Conservation (phyloP, 2,113 vertebrate genomes). For the Carassius gibelio region DNA sequence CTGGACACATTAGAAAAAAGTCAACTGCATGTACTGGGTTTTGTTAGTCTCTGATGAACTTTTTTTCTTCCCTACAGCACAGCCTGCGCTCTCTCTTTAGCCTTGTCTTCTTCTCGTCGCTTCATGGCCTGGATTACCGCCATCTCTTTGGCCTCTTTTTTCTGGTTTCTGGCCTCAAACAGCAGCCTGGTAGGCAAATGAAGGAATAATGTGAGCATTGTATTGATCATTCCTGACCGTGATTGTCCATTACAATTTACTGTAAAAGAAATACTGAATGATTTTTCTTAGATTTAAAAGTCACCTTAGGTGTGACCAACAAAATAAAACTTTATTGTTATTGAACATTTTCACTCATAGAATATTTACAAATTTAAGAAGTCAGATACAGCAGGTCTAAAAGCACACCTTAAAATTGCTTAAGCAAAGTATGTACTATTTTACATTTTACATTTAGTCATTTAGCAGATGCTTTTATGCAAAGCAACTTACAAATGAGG, state of each 20-base stretch:
- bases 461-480: too few species aligned
- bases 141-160: constrained; percentile 95
- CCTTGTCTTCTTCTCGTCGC: constrained; percentile 73
- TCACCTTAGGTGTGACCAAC: too few species aligned
- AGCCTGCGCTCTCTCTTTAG: constrained; percentile 68
- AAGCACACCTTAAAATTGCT: too few species aligned
- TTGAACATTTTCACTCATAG: too few species aligned
- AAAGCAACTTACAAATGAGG: too few species aligned
- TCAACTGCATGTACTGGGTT: constrained; percentile 7
- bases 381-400: too few species aligned
- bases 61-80: constrained; percentile 59
- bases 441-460: too few species aligned
- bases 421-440: too few species aligned
- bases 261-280: neutral
- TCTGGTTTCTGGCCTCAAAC: constrained; percentile 94
- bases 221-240: neutral
- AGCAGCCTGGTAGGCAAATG: constrained; percentile 80
- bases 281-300: neutral
- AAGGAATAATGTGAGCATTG: neutral
- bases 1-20: constrained; percentile 2
- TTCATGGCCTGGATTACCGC: constrained; percentile 89
- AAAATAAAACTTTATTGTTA: too few species aligned
- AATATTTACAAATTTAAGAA: neutral
- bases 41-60: constrained; percentile 37
- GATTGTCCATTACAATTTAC: neutral